These are phyloP conservation scores for Brachyhypopomus occidentalis DNA, from an alignment of 2,113 vertebrate species.

Conservation along the genomic window DNA sequence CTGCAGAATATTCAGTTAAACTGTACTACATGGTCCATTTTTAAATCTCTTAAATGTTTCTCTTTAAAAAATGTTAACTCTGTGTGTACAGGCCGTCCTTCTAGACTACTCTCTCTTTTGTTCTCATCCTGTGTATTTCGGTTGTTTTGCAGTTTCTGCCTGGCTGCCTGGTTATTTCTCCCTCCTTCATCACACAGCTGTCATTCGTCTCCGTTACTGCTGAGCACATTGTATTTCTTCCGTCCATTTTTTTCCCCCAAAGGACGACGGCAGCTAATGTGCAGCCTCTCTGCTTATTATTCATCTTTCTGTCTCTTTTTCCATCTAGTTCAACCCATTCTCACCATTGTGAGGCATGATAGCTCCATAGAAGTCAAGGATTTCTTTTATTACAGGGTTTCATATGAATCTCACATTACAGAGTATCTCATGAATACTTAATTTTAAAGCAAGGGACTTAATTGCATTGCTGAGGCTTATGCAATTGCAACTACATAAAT, in stretches of 20 bases:
- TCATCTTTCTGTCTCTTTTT: constrained; percentile 28
- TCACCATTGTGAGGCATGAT: no score
- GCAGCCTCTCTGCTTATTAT: constrained; percentile 59
- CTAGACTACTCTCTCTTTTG: constrained; percentile 50
- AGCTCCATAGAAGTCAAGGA: not conserved
- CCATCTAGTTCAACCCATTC: no score
- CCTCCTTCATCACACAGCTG: constrained; percentile 47
- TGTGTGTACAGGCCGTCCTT: constrained; percentile 29
- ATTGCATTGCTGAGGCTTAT: no score
- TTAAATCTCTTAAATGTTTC: constrained; percentile 22
- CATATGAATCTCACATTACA: no score
- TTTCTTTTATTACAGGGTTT: not conserved
- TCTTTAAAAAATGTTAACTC: constrained; percentile 42
- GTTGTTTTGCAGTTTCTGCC: constrained; percentile 43
- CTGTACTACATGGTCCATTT: not conserved
- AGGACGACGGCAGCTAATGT: constrained; percentile 40
- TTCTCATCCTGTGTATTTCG: constrained; percentile 54
- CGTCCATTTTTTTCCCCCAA: not conserved
- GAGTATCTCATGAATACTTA: no score
- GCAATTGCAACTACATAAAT: no score
- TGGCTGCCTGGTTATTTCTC: constrained; percentile 38
- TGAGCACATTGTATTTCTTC: constrained; percentile 22
- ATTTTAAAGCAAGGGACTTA: no score
- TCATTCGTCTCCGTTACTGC: constrained; percentile 42
- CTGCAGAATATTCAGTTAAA: not conserved